Evolutionary conservation across 2,113 vertebrate genomes (phyloP).

Genomic region (Panthera tigris): DNA sequence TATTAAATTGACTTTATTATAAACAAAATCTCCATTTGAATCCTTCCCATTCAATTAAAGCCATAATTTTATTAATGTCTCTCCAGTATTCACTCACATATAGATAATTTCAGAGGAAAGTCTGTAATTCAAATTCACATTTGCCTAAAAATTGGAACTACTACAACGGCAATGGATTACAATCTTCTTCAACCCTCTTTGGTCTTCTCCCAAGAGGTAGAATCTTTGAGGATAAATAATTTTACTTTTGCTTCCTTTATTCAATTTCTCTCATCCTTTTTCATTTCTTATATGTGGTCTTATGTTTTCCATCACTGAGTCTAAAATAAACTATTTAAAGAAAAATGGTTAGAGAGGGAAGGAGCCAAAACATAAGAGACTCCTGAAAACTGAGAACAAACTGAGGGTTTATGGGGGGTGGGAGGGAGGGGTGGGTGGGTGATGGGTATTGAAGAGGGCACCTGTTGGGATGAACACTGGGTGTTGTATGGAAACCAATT

Average conservation of each 20-base stretch:
- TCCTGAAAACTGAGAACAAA: too few species aligned
- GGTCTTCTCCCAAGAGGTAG: neutral
- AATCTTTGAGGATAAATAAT: neutral
- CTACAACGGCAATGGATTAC: neutral
- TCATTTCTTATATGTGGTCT: neutral
- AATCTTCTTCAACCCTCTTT: neutral
- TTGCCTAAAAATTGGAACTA: neutral
- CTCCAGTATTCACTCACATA: neutral
- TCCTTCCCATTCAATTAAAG: neutral
- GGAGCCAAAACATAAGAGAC: too few species aligned
- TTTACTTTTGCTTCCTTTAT: neutral
- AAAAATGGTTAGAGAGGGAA: too few species aligned
- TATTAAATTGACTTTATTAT: neutral
- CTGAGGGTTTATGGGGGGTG: too few species aligned
- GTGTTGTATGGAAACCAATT: too few species aligned
- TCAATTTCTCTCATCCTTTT: neutral
- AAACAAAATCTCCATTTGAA: neutral
- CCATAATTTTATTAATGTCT: neutral
- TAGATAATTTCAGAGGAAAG: neutral
- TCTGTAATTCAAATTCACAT: neutral
- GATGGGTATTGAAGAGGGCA: too few species aligned
- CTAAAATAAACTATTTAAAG: neutral
- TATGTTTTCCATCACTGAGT: neutral
- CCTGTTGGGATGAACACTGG: too few species aligned
- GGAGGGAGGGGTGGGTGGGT: too few species aligned